A percentile compares a stretch with the other conserved stretches of the same genome.
phyloP scores from a whole-genome alignment of 2,888 invertebrate genomes.

The Melangyna quadrimaculata region DNA sequence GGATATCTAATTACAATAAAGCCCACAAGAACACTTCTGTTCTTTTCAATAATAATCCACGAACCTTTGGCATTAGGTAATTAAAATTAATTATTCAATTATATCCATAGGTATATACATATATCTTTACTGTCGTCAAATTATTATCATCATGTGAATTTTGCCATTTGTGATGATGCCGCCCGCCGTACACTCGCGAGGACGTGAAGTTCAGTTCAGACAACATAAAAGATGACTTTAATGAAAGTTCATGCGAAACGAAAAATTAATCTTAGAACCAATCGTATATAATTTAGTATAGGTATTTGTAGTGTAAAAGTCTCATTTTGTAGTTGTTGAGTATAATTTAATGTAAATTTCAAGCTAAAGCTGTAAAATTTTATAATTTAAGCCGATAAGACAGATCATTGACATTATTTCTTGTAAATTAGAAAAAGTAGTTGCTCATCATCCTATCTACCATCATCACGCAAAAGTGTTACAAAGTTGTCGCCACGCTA shows the following conservation, averaged over 20 bases:
- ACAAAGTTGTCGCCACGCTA: not conserved
- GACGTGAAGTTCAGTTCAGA: not conserved
- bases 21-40: not conserved
- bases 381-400: not conserved
- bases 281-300: too few species aligned
- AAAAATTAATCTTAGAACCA: not conserved
- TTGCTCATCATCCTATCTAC: not conserved
- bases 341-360: conserved; percentile 5
- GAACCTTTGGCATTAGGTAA: conserved; percentile 52
- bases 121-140: conserved; percentile 19
- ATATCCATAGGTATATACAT: conserved; percentile 2
- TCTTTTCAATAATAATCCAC: conserved; percentile 25
- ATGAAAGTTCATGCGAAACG: conserved; percentile 19
- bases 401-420: conserved; percentile 19
- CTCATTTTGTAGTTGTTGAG: not conserved
- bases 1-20: conserved; percentile 32
- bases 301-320: not conserved
- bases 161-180: not conserved
- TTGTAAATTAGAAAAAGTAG: not conserved
- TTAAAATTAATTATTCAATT: conserved; percentile 64
- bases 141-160: conserved; percentile 33
- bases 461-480: not conserved
- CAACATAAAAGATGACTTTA: not conserved
- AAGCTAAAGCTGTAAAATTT: not conserved
- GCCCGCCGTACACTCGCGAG: not conserved